These are phyloP conservation scores for Anoplius nigerrimus DNA, from an alignment of 2,888 invertebrate species.

Conservation along the genomic window DNA sequence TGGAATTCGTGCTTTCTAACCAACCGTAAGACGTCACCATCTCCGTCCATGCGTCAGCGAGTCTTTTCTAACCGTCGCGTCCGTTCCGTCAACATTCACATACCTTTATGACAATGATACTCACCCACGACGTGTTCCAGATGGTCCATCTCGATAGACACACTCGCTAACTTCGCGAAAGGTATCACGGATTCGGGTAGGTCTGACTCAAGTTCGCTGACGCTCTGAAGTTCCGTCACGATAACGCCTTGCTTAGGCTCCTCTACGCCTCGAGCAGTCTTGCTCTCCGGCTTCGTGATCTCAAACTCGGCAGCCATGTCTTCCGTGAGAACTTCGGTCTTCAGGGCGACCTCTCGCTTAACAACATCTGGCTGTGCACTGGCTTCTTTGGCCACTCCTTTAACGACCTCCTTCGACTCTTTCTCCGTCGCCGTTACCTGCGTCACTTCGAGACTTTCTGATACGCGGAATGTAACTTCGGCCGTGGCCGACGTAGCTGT, in stretches of 20 bases:
- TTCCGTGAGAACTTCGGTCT: constrained; percentile 67
- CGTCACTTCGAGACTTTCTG: constrained; percentile 71
- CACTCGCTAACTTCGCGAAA: constrained; percentile 73
- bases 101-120: constrained; percentile 57
- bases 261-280: constrained; percentile 64
- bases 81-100: constrained; percentile 37
- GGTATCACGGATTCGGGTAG: constrained; percentile 73
- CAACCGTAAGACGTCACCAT: not conserved
- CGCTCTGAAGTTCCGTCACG: constrained; percentile 75
- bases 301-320: constrained; percentile 60
- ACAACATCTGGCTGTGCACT: constrained; percentile 74
- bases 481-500: constrained; percentile 56
- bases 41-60: constrained; percentile 22
- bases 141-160: constrained; percentile 68
- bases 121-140: constrained; percentile 66
- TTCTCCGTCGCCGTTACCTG: constrained; percentile 73
- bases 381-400: constrained; percentile 74
- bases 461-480: constrained; percentile 63
- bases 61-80: constrained; percentile 35
- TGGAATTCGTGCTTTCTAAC: too few relatives aligned
- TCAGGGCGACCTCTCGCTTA: constrained; percentile 74
- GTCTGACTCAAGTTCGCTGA: constrained; percentile 76
- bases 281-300: constrained; percentile 59
- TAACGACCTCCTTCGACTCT: constrained; percentile 70
- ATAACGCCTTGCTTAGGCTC: constrained; percentile 75